Evolutionary conservation across 2,888 invertebrate genomes (phyloP), one percentile per base, ranked within the genome.

Genomic region (Lathronympha strigana): DNA sequence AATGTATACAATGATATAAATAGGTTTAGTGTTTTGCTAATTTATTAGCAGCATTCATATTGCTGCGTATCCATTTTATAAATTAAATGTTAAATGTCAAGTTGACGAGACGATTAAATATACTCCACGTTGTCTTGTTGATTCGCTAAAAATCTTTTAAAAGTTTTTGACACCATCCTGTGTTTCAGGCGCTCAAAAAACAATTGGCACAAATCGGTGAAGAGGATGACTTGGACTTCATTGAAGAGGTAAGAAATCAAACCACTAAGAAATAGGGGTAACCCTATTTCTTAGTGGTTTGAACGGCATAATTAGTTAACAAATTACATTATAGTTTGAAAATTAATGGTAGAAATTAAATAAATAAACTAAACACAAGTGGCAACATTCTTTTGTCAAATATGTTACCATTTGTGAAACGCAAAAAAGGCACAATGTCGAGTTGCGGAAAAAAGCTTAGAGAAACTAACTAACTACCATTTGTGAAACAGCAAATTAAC

Each of bases 171-270:
- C 2, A 11, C 50, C 11, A 5, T 69, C 61, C 66, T 28, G 62
- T 66, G 71, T 82, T 77, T 15, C 81, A 91, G 91, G 81, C 77
- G 73, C 87, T 88, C 83, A 90, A 87, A 84, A 88, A 82, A 73
- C 90, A 90, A 71, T 71, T 86, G 81, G 84, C 81, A 72, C 88
- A 86, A 76, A 75, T 76, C 74, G 83, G 76, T 88, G 90, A 90
- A 73, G 88, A 87, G 28, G 90, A 90, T 57, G 84, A 89, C 61
- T 66, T 88, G 71, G 83, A 86, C 67, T 76, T 81, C 21, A 72
- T 90, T 50, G 90, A 90, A 69, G 85, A 88, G 82, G 90, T 90
- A 61, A 74, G 33, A 33, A 13, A 25, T n/a, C n/a, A 33, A 33
- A 33, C 11, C n/a, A n/a, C n/a, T n/a, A n/a, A n/a, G n/a, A n/a